Conservation (phyloP, 2,888 invertebrate species). For the Ernsta delagoae region DNA sequence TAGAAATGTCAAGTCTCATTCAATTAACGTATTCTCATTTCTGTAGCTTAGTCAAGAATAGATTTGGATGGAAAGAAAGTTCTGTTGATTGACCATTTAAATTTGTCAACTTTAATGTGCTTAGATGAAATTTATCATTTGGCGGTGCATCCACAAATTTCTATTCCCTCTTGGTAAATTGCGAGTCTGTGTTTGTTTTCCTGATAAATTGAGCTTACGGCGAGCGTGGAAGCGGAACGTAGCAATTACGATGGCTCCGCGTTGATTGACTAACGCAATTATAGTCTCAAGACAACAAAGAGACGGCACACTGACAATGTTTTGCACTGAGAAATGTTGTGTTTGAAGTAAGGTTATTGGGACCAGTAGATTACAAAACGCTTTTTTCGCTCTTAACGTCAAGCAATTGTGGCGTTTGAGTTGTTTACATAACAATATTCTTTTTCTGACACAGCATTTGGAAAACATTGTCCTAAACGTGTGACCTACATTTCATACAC, state of each 20-base stretch:
- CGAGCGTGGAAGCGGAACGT: background rate
- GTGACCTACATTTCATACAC: conserved; percentile 4
- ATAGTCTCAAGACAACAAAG: background rate
- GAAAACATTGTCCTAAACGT: background rate
- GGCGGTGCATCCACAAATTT: no score
- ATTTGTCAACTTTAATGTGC: no score
- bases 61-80: no score
- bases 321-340: background rate
- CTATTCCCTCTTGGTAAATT: background rate
- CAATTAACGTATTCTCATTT: no score
- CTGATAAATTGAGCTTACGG: conserved; percentile 5
- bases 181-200: background rate
- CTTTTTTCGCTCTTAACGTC: no score
- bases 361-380: no score
- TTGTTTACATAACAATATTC: conserved; percentile 7
- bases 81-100: no score
- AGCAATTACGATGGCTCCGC: conserved; percentile 10
- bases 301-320: background rate
- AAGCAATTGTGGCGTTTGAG: no score
- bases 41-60: no score
- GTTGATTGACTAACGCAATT: conserved; percentile 15
- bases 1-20: no score
- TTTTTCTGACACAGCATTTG: conserved; percentile 5
- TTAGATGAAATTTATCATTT: no score
- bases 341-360: no score